Conservation (phyloP, 2,113 vertebrate species). For the Bambusicola thoracicus region DNA sequence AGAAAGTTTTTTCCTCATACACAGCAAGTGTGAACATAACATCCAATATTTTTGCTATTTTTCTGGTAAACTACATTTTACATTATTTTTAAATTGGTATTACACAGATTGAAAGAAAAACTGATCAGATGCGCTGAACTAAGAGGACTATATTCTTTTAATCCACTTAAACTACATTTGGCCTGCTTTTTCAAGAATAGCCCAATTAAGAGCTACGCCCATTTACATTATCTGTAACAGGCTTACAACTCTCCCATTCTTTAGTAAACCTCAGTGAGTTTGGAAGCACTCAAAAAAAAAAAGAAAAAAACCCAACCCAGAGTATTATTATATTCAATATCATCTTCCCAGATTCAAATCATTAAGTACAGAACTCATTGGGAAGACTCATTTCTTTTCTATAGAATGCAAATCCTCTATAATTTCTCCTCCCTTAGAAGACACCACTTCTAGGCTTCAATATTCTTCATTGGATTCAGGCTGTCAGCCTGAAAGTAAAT, state of each 20-base stretch:
- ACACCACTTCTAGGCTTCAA: background rate
- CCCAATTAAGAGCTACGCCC: background rate
- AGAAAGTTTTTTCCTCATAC: background rate
- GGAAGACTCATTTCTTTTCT: background rate
- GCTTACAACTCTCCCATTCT: background rate
- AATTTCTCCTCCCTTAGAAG: background rate
- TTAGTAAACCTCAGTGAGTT: background rate
- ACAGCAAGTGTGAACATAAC: background rate
- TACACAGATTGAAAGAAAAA: background rate
- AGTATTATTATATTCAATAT: background rate
- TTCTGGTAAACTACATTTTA: background rate
- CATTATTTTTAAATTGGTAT: background rate
- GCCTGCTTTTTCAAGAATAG: background rate
- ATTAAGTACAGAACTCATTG: background rate
- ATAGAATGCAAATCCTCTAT: background rate
- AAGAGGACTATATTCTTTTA: background rate
- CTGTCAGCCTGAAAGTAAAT: background rate
- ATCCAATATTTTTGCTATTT: background rate
- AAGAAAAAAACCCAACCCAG: background rate
- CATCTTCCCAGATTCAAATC: background rate
- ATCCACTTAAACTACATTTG: slow-evolving; percentile 34
- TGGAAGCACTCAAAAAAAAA: background rate
- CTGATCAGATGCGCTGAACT: background rate
- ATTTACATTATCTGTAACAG: background rate
- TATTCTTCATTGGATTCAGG: background rate